Conservation (phyloP, 2,888 invertebrate genomes). For the Leucophenga maculata region DNA sequence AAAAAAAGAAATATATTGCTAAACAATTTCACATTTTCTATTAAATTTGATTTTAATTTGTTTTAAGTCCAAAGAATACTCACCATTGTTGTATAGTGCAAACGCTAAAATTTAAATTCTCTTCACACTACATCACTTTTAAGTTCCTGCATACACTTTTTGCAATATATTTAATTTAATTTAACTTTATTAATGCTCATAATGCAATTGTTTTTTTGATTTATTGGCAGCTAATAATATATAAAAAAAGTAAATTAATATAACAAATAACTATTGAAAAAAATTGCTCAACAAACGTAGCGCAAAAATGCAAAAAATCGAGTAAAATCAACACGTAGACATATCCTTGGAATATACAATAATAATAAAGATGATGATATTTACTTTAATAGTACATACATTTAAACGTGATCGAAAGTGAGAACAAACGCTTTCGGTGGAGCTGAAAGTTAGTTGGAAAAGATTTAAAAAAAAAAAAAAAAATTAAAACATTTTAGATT, state of each 20-base stretch:
- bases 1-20: slow-evolving; percentile 27
- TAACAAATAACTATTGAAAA: slow-evolving; percentile 35
- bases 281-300: slow-evolving; percentile 38
- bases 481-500: slow-evolving; percentile 16
- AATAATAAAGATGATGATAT: slow-evolving; percentile 41
- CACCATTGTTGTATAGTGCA: slow-evolving; percentile 39
- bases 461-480: background rate
- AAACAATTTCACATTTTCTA: slow-evolving; percentile 32
- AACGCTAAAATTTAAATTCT: background rate
- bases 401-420: background rate
- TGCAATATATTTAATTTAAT: background rate
- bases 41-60: slow-evolving; percentile 29
- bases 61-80: slow-evolving; percentile 50
- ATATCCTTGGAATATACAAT: slow-evolving; percentile 68
- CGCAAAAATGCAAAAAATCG: slow-evolving; percentile 13
- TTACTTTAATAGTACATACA: slow-evolving; percentile 52
- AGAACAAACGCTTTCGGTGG: no score
- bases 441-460: background rate
- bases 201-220: background rate
- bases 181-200: background rate
- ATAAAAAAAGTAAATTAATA: slow-evolving; percentile 35
- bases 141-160: slow-evolving; percentile 14
- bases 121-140: background rate
- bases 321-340: slow-evolving; percentile 67
- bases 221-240: slow-evolving; percentile 54